These are phyloP conservation scores for Lagorchestes hirsutus DNA, from an alignment of 2,797 vertebrate species.

Conservation along the genomic window DNA sequence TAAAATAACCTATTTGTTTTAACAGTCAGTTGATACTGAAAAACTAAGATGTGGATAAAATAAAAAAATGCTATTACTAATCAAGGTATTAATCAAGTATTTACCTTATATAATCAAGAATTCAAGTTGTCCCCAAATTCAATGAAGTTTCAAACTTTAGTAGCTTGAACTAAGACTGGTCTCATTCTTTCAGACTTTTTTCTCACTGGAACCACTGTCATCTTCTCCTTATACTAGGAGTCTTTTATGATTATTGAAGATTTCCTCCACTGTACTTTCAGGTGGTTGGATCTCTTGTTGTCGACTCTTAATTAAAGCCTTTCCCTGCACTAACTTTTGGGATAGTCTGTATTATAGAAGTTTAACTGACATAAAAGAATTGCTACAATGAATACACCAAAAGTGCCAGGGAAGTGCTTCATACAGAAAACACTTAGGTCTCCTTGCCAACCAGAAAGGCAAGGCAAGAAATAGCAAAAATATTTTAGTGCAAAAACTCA, in stretches of 20 bases:
- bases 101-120: not conserved
- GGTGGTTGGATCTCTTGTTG: slow-evolving; percentile 44
- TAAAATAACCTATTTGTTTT: not conserved
- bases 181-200: slow-evolving; percentile 83
- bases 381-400: not conserved
- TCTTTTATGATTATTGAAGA: slow-evolving; percentile 85
- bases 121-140: not conserved
- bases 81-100: not conserved
- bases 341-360: not conserved
- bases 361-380: not conserved
- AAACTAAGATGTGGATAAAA: not conserved
- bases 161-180: slow-evolving; percentile 36
- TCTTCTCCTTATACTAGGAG: slow-evolving; percentile 77
- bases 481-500: not conserved
- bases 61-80: not conserved
- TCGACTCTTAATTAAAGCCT: slow-evolving; percentile 53
- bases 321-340: slow-evolving; percentile 11
- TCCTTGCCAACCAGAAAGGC: not conserved
- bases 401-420: not conserved
- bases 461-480: not conserved
- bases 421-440: not conserved
- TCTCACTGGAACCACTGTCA: slow-evolving; percentile 82
- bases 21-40: not conserved
- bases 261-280: slow-evolving; percentile 74
- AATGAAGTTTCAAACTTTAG: not conserved